phyloP scores from a whole-genome alignment of 2,888 invertebrate species.

The Cecidostiba fungosa region DNA sequence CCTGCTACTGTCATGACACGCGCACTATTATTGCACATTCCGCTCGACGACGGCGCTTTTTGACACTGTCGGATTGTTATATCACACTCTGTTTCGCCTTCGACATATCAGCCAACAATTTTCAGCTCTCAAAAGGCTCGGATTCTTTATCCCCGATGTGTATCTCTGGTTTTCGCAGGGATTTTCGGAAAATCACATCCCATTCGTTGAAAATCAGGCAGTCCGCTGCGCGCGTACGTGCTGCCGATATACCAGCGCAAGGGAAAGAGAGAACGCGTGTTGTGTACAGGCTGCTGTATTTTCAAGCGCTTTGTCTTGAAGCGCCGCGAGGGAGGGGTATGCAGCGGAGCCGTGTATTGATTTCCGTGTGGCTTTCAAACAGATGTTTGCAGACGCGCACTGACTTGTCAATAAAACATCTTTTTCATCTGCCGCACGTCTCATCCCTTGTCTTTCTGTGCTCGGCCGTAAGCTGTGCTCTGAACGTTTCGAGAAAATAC shows the following conservation, averaged over 20 bases:
- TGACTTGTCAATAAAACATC: conserved; percentile 1
- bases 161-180: too few species aligned
- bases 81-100: too few species aligned
- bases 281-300: background rate
- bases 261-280: background rate
- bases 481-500: too few species aligned
- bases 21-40: background rate
- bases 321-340: background rate
- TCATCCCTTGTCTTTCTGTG: background rate
- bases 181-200: background rate
- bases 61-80: background rate
- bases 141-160: background rate
- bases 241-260: background rate
- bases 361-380: background rate
- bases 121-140: too few species aligned
- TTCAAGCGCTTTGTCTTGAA: conserved; percentile 13
- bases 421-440: conserved; percentile 1
- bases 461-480: background rate
- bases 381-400: background rate
- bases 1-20: background rate
- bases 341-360: background rate
- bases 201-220: background rate
- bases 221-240: background rate
- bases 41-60: background rate
- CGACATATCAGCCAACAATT: too few species aligned